Evolutionary conservation across 2,888 invertebrate species (phyloP).

Genomic region (Erebia ligea): DNA sequence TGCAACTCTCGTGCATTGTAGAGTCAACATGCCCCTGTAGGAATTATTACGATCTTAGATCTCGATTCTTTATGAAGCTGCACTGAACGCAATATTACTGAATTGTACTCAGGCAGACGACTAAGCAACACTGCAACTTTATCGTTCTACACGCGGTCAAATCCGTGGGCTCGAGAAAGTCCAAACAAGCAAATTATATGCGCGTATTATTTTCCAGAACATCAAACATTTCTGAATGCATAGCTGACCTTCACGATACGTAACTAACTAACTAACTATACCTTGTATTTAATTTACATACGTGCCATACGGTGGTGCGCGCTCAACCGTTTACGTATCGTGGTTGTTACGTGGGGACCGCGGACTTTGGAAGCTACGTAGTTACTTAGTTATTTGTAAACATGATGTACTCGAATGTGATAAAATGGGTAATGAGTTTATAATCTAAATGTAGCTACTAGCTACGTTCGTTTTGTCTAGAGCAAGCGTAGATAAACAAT

Average conservation of each 20-base stretch:
- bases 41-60: no score
- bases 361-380: background rate
- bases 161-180: conserved; percentile 5
- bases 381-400: background rate
- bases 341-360: background rate
- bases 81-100: no score
- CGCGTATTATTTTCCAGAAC: background rate
- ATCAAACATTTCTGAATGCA: background rate
- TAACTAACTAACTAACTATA: background rate
- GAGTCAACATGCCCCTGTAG: no score
- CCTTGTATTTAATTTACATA: background rate
- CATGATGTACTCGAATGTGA: background rate
- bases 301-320: background rate
- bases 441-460: background rate
- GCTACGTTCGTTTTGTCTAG: background rate
- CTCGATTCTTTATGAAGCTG: no score
- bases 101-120: background rate
- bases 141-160: background rate
- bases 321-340: background rate
- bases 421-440: background rate
- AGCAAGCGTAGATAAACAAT: background rate
- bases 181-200: background rate
- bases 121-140: background rate
- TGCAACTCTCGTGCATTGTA: no score
- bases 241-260: background rate